These are phyloP conservation scores for Itoplectis maculator DNA, from an alignment of 2,888 invertebrate species.

Conservation along the genomic window DNA sequence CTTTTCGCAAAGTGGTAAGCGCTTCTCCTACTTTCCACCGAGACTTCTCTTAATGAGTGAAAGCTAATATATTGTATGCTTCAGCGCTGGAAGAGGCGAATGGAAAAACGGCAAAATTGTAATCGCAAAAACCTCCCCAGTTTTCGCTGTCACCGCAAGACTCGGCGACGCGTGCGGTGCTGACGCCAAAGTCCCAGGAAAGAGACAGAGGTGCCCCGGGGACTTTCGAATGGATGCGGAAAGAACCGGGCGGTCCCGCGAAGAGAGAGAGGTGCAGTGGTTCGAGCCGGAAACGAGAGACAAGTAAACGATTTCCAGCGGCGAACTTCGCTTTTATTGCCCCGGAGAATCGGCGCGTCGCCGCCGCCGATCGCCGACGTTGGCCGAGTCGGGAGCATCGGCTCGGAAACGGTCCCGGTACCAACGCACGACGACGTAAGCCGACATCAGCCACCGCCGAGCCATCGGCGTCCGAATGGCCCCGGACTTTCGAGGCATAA, in stretches of 20 bases:
- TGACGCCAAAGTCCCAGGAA: background rate
- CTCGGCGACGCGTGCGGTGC: background rate
- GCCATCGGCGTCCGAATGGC: slow-evolving; percentile 39
- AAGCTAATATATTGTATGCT: background rate
- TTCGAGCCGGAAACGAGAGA: slow-evolving; percentile 4
- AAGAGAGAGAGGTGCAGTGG: slow-evolving; percentile 1
- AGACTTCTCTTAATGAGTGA: background rate
- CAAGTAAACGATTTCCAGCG: slow-evolving; percentile 26
- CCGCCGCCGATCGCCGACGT: background rate
- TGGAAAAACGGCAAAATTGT: too few species aligned
- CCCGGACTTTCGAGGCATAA: slow-evolving; percentile 42
- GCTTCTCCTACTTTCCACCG: background rate
- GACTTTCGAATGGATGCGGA: background rate
- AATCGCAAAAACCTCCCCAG: too few species aligned
- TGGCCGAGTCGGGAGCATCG: slow-evolving; percentile 15
- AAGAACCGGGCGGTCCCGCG: slow-evolving; percentile 4
- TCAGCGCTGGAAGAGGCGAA: too few species aligned
- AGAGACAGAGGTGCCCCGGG: background rate
- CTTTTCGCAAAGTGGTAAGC: background rate
- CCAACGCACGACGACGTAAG: slow-evolving; percentile 6
- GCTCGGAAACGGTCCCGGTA: slow-evolving; percentile 21
- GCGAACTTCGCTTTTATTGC: slow-evolving; percentile 42
- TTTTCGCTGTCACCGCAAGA: too few species aligned
- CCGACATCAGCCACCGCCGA: background rate
- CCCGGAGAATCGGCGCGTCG: background rate